These are phyloP conservation scores for Aleadryas rufinucha DNA, from an alignment of 2,113 vertebrate species.

Conservation along the genomic window DNA sequence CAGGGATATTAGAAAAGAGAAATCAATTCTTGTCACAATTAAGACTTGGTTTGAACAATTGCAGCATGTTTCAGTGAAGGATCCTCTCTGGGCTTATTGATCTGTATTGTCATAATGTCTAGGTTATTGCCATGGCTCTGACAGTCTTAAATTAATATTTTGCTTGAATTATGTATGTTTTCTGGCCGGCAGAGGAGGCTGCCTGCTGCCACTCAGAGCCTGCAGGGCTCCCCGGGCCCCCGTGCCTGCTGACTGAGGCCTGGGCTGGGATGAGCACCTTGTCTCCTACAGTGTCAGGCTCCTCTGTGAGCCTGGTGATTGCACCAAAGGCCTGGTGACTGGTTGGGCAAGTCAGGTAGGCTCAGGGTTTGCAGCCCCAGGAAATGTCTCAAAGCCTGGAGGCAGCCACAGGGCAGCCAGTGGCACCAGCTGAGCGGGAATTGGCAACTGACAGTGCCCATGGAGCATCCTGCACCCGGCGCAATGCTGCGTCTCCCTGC, in stretches of 20 bases:
- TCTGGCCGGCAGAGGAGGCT: neutral
- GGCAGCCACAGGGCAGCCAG: neutral
- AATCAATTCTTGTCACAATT: constrained; percentile 63
- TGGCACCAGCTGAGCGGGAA: neutral
- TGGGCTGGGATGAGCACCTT: neutral
- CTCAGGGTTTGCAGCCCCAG: neutral
- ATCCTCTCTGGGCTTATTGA: constrained; percentile 50
- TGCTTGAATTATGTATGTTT: neutral
- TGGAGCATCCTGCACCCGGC: accelerated
- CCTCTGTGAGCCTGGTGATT: accelerated
- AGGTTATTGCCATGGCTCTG: constrained; percentile 17
- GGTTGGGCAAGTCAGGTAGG: neutral
- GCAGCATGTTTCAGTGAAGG: neutral
- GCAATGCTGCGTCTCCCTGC: accelerated
- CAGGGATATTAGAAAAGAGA: constrained; percentile 45
- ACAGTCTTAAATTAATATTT: neutral
- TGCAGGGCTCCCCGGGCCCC: neutral
- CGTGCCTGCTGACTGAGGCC: accelerated
- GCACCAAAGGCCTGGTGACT: accelerated
- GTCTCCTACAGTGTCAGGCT: accelerated
- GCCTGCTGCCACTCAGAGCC: neutral
- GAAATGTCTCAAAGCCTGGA: neutral
- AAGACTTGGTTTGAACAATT: constrained; percentile 39
- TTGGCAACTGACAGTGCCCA: accelerated
- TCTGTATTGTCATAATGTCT: constrained; percentile 45